phyloP scores from a whole-genome alignment of 1,140 invertebrate species.

The Calephelis virginiensis region DNA sequence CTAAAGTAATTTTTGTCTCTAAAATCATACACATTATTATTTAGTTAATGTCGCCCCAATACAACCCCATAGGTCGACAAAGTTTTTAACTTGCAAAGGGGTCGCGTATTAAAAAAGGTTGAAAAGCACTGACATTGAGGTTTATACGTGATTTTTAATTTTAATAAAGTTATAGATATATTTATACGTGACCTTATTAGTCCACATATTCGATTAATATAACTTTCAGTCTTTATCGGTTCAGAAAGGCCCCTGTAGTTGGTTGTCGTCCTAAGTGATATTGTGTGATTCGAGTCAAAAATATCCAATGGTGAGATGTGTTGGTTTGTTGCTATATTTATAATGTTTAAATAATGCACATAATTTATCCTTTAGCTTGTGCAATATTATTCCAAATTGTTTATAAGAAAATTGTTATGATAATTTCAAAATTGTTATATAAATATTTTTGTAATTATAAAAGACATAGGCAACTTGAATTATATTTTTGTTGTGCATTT shows the following conservation, averaged over 20 bases:
- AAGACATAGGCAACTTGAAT: conserved; percentile 73
- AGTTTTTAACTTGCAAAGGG: no score
- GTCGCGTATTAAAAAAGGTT: not conserved
- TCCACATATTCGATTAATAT: not conserved
- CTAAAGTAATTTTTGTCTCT: no score
- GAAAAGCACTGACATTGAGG: not conserved
- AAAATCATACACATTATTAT: no score
- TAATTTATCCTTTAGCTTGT: conserved; percentile 73
- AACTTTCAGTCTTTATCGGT: not conserved
- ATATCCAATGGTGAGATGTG: conserved; percentile 48
- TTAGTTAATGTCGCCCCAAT: no score
- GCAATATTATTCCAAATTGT: conserved; percentile 76
- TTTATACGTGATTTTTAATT: conserved; percentile 16
- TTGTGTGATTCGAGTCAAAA: conserved; percentile 42
- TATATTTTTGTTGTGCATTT: conserved; percentile 77
- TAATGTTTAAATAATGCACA: conserved; percentile 70
- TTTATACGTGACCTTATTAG: conserved; percentile 7
- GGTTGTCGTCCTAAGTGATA: conserved; percentile 44
- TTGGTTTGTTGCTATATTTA: conserved; percentile 72
- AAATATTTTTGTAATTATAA: conserved; percentile 74
- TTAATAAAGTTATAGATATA: conserved; percentile 10
- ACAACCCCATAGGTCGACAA: no score
- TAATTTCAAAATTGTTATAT: conserved; percentile 76
- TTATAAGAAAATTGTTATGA: conserved; percentile 71
- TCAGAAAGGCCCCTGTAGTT: conserved; percentile 22